Conservation (phyloP, 2,113 vertebrate genomes). For the Lamprologus callipterus region DNA sequence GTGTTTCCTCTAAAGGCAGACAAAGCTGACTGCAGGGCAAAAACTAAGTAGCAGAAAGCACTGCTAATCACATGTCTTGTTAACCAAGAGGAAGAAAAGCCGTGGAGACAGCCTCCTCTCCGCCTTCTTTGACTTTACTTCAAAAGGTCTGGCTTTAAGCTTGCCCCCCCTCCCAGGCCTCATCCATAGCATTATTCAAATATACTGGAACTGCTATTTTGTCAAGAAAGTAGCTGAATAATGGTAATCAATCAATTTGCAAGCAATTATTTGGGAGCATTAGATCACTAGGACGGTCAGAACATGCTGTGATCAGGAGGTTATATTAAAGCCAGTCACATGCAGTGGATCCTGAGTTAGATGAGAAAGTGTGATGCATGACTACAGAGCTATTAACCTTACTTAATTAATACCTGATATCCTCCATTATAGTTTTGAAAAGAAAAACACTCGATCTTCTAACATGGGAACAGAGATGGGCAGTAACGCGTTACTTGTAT, state of each 20-base stretch:
- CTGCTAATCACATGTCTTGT: constrained; percentile 59
- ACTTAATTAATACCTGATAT: neutral
- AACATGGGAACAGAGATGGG: neutral
- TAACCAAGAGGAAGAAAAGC: constrained; percentile 37
- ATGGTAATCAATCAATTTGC: neutral
- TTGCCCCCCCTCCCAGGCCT: no score
- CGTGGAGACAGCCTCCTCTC: constrained; percentile 16
- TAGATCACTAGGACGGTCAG: neutral
- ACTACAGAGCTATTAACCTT: neutral
- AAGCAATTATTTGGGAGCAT: neutral
- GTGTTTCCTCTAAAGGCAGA: constrained; percentile 11
- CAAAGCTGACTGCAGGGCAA: constrained; percentile 31
- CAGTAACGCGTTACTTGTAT: no score
- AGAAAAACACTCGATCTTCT: neutral
- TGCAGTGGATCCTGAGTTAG: neutral
- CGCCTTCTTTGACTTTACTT: neutral
- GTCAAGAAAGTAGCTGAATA: neutral
- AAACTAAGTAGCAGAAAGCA: constrained; percentile 41
- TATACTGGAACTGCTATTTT: neutral
- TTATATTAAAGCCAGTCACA: neutral
- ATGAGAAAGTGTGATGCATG: neutral
- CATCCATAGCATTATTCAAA: neutral
- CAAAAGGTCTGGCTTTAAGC: neutral
- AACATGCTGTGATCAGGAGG: neutral
- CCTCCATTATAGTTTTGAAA: neutral